Evolutionary conservation across 2,888 invertebrate species (phyloP).

Genomic region (Luffia ferchaultella): DNA sequence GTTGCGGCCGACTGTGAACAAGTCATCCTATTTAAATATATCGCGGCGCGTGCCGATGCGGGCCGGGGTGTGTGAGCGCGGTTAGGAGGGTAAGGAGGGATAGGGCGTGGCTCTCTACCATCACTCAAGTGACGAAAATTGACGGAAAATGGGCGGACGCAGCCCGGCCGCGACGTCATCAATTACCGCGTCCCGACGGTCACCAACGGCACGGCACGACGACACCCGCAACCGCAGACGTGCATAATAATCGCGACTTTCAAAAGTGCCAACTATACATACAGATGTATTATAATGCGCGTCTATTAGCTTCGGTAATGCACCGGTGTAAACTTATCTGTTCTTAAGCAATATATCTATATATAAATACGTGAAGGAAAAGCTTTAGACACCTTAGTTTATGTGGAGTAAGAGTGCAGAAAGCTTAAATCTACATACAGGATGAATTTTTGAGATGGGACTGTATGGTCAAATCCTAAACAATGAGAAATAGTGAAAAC

Average conservation of each 20-base stretch:
- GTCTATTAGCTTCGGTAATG: too few species aligned
- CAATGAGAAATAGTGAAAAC: too few species aligned
- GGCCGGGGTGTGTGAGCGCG: slow-evolving; percentile 21
- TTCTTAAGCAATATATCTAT: too few species aligned
- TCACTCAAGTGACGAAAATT: slow-evolving; percentile 67
- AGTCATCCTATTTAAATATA: slow-evolving; percentile 65
- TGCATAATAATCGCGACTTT: slow-evolving; percentile 48
- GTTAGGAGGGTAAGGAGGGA: slow-evolving; percentile 21
- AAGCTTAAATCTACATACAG: too few species aligned
- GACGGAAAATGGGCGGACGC: slow-evolving; percentile 67
- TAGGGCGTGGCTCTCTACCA: slow-evolving; percentile 57
- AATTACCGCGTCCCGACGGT: slow-evolving; percentile 55
- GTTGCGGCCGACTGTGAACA: slow-evolving; percentile 52
- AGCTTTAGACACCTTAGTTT: too few species aligned
- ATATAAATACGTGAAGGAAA: too few species aligned
- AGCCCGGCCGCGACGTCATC: slow-evolving; percentile 62
- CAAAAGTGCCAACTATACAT: slow-evolving; percentile 13
- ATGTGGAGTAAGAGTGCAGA: too few species aligned
- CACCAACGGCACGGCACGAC: slow-evolving; percentile 33
- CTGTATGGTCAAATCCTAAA: too few species aligned
- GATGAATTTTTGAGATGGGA: too few species aligned
- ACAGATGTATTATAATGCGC: slow-evolving; percentile 26
- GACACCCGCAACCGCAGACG: slow-evolving; percentile 32
- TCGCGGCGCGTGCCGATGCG: slow-evolving; percentile 58
- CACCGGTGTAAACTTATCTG: too few species aligned